These are phyloP conservation scores for Rhodinocichla rosea DNA, from an alignment of 2,113 vertebrate species.

Conservation along the genomic window DNA sequence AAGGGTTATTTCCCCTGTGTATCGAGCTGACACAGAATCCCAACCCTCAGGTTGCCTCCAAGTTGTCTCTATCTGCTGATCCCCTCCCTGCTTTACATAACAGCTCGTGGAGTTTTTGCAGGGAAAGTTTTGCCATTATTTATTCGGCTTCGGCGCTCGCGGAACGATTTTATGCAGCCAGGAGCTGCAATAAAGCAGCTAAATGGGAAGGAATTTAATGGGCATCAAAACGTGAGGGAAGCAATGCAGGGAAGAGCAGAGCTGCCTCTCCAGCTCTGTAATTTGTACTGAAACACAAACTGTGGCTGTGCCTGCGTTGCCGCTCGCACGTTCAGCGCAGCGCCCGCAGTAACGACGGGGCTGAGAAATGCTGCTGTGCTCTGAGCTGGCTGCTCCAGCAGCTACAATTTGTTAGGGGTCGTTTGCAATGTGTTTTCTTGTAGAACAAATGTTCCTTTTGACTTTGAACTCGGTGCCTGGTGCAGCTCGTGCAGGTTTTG, in stretches of 20 bases:
- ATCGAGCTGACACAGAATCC: slow-evolving; percentile 69
- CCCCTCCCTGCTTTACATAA: slow-evolving; percentile 12
- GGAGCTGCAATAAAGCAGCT: neutral
- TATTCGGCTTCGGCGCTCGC: neutral
- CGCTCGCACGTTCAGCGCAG: neutral
- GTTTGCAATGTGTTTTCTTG: slow-evolving; percentile 21
- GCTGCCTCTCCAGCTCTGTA: neutral
- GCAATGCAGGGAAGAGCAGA: neutral
- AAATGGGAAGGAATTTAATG: neutral
- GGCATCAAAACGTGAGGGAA: neutral
- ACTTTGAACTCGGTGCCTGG: slow-evolving; percentile 20
- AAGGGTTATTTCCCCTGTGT: slow-evolving; percentile 94
- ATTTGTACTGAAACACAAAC: neutral
- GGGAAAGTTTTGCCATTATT: slow-evolving; percentile 6
- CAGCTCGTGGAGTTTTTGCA: neutral
- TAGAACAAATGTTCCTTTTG: slow-evolving; percentile 31
- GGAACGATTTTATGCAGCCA: neutral
- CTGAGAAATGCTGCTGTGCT: neutral
- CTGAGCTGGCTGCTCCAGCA: neutral
- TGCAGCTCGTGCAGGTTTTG: neutral
- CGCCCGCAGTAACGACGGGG: neutral
- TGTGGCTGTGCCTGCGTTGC: neutral
- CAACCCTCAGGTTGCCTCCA: slow-evolving; percentile 65
- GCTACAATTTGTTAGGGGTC: slow-evolving; percentile 5
- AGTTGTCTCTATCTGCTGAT: slow-evolving; percentile 66